Evolutionary conservation across 2,888 invertebrate genomes (phyloP).

Genomic region (Megastigmus dorsalis): DNA sequence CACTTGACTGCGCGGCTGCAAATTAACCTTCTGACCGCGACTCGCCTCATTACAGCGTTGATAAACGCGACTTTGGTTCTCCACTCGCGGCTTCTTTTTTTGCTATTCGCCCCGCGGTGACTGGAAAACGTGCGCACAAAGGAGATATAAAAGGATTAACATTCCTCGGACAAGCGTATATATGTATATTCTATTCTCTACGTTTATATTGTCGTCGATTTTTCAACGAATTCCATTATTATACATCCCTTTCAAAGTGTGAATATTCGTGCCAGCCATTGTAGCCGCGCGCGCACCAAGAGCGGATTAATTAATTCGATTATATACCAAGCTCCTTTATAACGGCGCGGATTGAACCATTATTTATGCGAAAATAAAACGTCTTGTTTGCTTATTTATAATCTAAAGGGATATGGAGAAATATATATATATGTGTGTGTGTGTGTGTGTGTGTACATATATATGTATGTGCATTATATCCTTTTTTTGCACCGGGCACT

Average conservation of each 20-base stretch:
- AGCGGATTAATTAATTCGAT: constrained; percentile 34
- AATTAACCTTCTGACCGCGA: not conserved
- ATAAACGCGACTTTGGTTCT: not conserved
- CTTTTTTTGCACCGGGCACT: not conserved
- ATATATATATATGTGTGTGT: no score
- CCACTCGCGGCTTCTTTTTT: not conserved
- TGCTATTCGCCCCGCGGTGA: not conserved
- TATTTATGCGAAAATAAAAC: not conserved
- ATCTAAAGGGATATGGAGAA: not conserved
- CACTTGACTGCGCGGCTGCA: not conserved
- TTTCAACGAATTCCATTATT: no score
- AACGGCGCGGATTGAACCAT: not conserved
- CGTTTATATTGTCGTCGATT: not conserved
- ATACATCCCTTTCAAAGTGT: no score
- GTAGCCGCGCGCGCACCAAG: not conserved
- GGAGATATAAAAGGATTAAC: constrained; percentile 6
- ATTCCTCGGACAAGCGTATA: not conserved
- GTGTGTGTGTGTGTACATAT: no score
- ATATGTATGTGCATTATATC: no score
- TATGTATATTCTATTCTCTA: no score
- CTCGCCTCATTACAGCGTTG: not conserved
- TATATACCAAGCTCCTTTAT: not conserved
- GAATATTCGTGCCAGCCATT: not conserved
- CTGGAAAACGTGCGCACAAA: not conserved
- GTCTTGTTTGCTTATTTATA: constrained; percentile 1